A percentile compares a stretch with the other conserved stretches of the same genome.
Evolutionary conservation across 1,140 invertebrate species (phyloP).

Genomic region (Lamellibrachia luymesi): DNA sequence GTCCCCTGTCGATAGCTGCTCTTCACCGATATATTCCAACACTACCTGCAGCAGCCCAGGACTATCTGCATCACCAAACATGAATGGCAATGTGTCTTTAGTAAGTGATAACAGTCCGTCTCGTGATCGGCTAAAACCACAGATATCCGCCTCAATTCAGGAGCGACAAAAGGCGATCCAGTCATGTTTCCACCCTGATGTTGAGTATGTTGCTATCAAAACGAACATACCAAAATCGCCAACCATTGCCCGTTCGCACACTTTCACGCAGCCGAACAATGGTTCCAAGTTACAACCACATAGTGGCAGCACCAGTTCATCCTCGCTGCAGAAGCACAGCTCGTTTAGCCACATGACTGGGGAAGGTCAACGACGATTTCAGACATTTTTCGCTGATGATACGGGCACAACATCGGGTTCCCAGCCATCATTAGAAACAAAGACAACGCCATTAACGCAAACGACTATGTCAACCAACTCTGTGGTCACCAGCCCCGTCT

Average conservation of each 20-base stretch:
- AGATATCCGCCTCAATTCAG: slow-evolving; percentile 13
- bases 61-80: background rate
- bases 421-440: background rate
- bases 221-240: background rate
- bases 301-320: background rate
- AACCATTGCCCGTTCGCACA: background rate
- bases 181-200: background rate
- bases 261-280: background rate
- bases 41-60: background rate
- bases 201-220: background rate
- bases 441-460: background rate
- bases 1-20: background rate
- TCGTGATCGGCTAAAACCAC: background rate
- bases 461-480: background rate
- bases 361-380: background rate
- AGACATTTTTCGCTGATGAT: background rate
- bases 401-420: background rate
- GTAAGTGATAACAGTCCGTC: background rate
- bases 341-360: background rate
- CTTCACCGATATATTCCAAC: background rate
- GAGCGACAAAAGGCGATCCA: slow-evolving; percentile 12
- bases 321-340: background rate
- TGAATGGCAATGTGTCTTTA: background rate
- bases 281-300: background rate
- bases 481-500: background rate